These are phyloP conservation scores for Dipodomys merriami DNA, from an alignment of 2,113 vertebrate species.

Conservation along the genomic window DNA sequence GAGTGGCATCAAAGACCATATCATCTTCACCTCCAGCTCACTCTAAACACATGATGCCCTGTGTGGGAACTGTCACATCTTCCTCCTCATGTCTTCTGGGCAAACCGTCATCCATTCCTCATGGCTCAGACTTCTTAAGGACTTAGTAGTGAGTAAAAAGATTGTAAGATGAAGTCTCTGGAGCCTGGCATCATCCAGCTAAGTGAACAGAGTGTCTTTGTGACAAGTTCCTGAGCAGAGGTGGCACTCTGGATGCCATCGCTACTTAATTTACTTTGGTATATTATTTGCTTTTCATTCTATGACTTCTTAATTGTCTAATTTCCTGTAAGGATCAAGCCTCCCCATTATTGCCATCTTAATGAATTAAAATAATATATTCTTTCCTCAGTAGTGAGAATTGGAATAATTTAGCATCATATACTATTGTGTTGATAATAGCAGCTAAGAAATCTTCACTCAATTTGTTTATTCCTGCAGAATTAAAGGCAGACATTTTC, in stretches of 20 bases:
- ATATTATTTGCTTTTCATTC: not conserved
- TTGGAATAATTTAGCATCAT: constrained; percentile 58
- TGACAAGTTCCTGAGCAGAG: fast-evolving
- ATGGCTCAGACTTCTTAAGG: not conserved
- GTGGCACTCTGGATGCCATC: not conserved
- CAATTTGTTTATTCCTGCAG: constrained; percentile 51
- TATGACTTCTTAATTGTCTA: constrained; percentile 43
- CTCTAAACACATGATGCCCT: not conserved
- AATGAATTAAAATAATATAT: constrained; percentile 51
- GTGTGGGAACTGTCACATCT: not conserved
- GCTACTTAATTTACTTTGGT: not conserved
- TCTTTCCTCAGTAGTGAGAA: constrained; percentile 7
- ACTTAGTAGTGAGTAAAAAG: not conserved
- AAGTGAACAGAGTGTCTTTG: not conserved
- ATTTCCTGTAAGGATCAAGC: not conserved
- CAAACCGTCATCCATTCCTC: not conserved
- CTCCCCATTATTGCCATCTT: constrained; percentile 45
- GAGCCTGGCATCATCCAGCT: not conserved
- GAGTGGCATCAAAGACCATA: not conserved
- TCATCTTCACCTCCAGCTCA: not conserved
- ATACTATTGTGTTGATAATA: constrained; percentile 8
- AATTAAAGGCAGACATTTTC: constrained; percentile 60
- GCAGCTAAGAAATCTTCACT: constrained; percentile 57
- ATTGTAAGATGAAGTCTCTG: not conserved
- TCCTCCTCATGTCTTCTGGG: not conserved